A percentile compares a stretch with the other conserved stretches of the same genome.
Evolutionary conservation across 2,888 invertebrate genomes (phyloP).

Genomic region (Acronicta alni): DNA sequence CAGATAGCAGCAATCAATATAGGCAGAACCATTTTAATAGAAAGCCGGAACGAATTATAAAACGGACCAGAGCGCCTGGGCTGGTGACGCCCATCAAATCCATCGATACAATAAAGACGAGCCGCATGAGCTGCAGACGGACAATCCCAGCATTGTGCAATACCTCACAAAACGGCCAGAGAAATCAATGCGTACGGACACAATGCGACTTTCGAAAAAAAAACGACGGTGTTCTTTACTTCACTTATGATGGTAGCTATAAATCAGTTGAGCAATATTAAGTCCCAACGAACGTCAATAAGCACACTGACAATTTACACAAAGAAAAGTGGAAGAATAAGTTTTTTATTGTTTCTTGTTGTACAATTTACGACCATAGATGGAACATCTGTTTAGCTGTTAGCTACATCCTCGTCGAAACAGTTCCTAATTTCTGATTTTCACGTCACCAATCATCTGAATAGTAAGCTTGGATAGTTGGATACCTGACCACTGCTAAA

Average conservation of each 20-base stretch:
- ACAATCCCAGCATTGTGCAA: conserved; percentile 82
- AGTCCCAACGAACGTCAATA: conserved; percentile 66
- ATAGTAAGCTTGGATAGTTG: too few species aligned
- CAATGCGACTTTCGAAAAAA: conserved; percentile 78
- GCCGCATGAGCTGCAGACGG: conserved; percentile 74
- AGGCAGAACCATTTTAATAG: conserved; percentile 65
- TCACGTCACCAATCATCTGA: too few species aligned
- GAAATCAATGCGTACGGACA: conserved; percentile 80
- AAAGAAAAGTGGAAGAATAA: conserved; percentile 54
- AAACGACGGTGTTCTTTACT: conserved; percentile 68
- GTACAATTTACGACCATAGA: conserved; percentile 60
- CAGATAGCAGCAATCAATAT: too few species aligned
- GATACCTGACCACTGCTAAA: too few species aligned
- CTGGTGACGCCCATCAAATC: conserved; percentile 81
- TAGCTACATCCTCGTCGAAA: conserved; percentile 42
- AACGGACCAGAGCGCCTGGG: conserved; percentile 78
- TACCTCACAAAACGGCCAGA: conserved; percentile 82
- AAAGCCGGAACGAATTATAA: conserved; percentile 87
- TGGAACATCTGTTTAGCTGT: conserved; percentile 60
- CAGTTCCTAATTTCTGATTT: conserved; percentile 28
- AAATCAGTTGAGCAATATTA: conserved; percentile 81
- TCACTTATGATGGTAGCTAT: conserved; percentile 68
- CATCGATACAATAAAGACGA: conserved; percentile 81
- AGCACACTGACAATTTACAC: conserved; percentile 64
- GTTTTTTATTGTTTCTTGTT: conserved; percentile 59